Percentiles rank a stretch among this genome's conserved stretches.
phyloP scores from a whole-genome alignment of 1,140 invertebrate genomes.

The Calosoma granatense region DNA sequence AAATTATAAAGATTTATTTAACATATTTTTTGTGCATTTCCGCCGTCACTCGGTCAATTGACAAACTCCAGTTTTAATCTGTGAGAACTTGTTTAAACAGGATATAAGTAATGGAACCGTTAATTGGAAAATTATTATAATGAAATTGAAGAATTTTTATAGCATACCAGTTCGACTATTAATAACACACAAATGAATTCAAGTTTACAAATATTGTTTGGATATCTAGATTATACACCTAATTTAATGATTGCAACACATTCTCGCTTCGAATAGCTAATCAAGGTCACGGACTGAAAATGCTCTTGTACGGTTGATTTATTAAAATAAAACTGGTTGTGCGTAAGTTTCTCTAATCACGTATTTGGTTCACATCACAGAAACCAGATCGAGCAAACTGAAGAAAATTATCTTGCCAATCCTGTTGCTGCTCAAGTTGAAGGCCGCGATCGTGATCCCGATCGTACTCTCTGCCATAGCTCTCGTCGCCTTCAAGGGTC shows the following conservation, averaged over 20 bases:
- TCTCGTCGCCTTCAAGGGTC: slow-evolving; percentile 51
- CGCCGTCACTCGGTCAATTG: not conserved
- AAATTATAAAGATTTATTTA: too few species aligned
- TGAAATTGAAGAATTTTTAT: too few species aligned
- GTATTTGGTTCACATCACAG: slow-evolving; percentile 28
- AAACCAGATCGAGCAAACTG: slow-evolving; percentile 46
- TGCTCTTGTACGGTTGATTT: not conserved
- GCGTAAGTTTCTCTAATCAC: slow-evolving; percentile 11
- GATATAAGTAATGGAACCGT: not conserved
- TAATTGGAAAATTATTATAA: too few species aligned
- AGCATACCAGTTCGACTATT: too few species aligned
- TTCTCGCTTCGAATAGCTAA: slow-evolving; percentile 4
- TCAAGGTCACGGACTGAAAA: not conserved
- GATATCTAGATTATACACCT: too few species aligned
- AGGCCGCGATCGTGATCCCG: slow-evolving; percentile 50
- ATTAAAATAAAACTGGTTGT: not conserved
- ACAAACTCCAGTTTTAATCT: not conserved
- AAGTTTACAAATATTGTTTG: too few species aligned
- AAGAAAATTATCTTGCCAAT: slow-evolving; percentile 51
- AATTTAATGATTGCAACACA: too few species aligned
- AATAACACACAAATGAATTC: too few species aligned
- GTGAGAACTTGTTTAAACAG: not conserved
- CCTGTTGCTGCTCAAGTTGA: slow-evolving; percentile 49
- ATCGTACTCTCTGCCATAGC: slow-evolving; percentile 48
- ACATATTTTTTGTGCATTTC: not conserved